Evolutionary conservation across 2,888 invertebrate genomes (phyloP).

Genomic region (Pycnomerus fuliginosus): DNA sequence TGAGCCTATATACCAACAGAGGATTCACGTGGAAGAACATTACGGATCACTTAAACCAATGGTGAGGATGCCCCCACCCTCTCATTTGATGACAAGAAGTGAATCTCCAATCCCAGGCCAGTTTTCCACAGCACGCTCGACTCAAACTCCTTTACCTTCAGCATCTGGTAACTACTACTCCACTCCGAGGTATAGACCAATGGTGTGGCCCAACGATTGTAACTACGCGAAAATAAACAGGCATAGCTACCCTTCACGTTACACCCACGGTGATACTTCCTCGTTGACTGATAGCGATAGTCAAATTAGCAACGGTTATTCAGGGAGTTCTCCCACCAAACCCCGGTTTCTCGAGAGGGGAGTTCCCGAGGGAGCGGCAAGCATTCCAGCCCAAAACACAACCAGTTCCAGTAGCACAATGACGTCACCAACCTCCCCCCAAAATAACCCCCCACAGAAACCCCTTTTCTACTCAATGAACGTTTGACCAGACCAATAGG

Average conservation of each 20-base stretch:
- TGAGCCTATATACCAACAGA: slow-evolving; percentile 47
- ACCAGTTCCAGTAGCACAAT: slow-evolving; percentile 42
- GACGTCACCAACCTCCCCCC: slow-evolving; percentile 55
- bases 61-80: slow-evolving; percentile 35
- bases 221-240: slow-evolving; percentile 44
- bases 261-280: slow-evolving; percentile 42
- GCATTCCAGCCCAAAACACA: slow-evolving; percentile 66
- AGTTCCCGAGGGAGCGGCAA: slow-evolving; percentile 73
- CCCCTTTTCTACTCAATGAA: slow-evolving; percentile 84
- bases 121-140: slow-evolving; percentile 49
- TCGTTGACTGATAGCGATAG: slow-evolving; percentile 47
- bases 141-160: slow-evolving; percentile 46
- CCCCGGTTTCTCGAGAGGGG: slow-evolving; percentile 61
- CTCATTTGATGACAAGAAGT: slow-evolving; percentile 45
- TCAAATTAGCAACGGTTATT: slow-evolving; percentile 46
- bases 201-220: slow-evolving; percentile 39
- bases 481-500: slow-evolving; percentile 73
- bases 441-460: slow-evolving; percentile 52
- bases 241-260: slow-evolving; percentile 47
- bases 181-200: slow-evolving; percentile 44
- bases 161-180: slow-evolving; percentile 42
- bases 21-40: slow-evolving; percentile 40
- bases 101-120: slow-evolving; percentile 51
- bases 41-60: slow-evolving; percentile 40
- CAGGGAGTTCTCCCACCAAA: slow-evolving; percentile 60